Base-by-base conservation (phyloP, 2,797 vertebrate species). In the Ambastaia sidthimunki region DNA sequence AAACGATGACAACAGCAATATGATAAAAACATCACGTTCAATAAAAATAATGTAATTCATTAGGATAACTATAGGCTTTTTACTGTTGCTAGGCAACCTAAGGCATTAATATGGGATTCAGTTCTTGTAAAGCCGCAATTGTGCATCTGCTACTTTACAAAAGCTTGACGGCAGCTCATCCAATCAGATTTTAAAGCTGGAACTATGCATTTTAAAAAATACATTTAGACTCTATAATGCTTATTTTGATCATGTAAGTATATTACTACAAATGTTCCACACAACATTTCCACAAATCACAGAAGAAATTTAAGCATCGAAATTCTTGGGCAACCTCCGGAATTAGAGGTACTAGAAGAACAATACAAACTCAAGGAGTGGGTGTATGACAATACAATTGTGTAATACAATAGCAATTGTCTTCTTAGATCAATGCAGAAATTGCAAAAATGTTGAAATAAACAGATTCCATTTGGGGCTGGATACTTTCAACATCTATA, bases 11-110 rank as follows among this genome's bases (percentile, higher is more conserved):
- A 62, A 62, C 25, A 31, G 59, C 23, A 31, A 31, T 62, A 16
- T 62, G 59, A 62, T 62, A 62, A 16, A 31, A 62, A 31, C 16
- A 16, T 62, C 25, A 31, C 15, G 2, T 62, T 62, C 59, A 31
- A 62, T 62, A 31, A 62, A 62, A 62, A 62, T 62, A 62, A 62
- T 28, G 28, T 62, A 31, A 62, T 31, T 62, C 23, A 62, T 62
- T 62, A 62, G 23, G 13, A 18, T 62, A 62, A 31, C 59, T 7
- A 62, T 7, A 16, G 23, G 25, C 59, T 16, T 62, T 62, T 9
- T 62, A 15, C 59, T 62, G 59, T 62, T 62, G 28, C 59, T 25
- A 62, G 28, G 59, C 59, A 62, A 62, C 59, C 59, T 13, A 2
- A 15, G 13, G 28, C 59, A 62, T 62, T 62, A 62, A 62, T 62